Percentiles rank a stretch among this genome's conserved stretches.
These are phyloP conservation scores for Lissonota sp. DNA, from an alignment of 2,888 invertebrate genomes.

Conservation along the genomic window DNA sequence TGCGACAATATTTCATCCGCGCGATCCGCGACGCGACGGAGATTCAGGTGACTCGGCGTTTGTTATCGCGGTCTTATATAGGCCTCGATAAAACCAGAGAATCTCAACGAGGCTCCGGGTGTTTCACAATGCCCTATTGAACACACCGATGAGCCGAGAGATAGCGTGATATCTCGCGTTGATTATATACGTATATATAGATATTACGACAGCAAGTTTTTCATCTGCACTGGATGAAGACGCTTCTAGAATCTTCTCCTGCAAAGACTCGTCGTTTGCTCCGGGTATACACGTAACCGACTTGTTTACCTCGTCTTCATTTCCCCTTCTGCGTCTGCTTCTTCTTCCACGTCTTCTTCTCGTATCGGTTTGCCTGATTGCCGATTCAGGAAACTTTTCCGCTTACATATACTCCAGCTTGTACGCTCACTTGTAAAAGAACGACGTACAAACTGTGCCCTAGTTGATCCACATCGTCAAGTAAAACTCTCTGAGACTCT, in stretches of 20 bases:
- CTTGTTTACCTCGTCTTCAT: conserved; percentile 51
- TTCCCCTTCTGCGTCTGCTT: background rate
- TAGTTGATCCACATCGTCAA: conserved; percentile 21
- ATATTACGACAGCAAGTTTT: background rate
- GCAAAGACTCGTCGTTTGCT: conserved; percentile 29
- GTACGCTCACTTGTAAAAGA: background rate
- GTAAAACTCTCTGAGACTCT: conserved; percentile 41
- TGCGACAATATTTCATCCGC: background rate
- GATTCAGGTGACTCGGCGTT: background rate
- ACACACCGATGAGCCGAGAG: conserved; percentile 1
- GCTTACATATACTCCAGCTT: conserved; percentile 6
- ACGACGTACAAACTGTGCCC: conserved; percentile 28
- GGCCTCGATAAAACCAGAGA: conserved; percentile 2
- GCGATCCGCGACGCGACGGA: conserved; percentile 1
- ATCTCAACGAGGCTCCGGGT: background rate
- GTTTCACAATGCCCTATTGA: conserved; percentile 13
- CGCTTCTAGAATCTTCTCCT: background rate
- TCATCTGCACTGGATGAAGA: conserved; percentile 1
- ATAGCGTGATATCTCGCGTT: background rate
- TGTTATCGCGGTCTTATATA: background rate
- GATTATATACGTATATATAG: background rate
- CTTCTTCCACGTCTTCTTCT: conserved; percentile 20
- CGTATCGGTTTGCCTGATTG: conserved; percentile 57
- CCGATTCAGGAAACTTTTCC: conserved; percentile 58
- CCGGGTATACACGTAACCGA: conserved; percentile 51